phyloP scores from a whole-genome alignment of 2,113 vertebrate genomes.

The Phaetusa simplex region DNA sequence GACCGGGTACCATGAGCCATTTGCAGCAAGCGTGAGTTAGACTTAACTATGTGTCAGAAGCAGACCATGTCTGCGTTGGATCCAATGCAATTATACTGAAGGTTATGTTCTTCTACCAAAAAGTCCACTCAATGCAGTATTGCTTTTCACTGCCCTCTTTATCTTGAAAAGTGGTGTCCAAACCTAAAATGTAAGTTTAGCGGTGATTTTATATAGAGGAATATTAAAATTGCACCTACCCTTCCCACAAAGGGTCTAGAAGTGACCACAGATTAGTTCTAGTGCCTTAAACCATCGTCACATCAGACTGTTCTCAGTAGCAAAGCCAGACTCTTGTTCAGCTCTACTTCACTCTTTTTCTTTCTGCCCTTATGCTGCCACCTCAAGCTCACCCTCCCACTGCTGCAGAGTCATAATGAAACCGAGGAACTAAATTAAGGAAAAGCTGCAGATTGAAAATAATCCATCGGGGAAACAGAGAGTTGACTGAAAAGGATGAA shows the following conservation, averaged over 20 bases:
- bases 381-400: not conserved
- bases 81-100: not conserved
- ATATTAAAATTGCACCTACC: not conserved
- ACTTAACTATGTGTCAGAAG: not conserved
- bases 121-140: not conserved
- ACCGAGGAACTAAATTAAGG: not conserved
- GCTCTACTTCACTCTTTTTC: not conserved
- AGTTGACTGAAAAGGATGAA: not conserved
- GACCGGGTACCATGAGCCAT: not conserved
- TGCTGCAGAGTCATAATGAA: not conserved
- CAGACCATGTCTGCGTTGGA: not conserved
- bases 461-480: not conserved
- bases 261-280: not conserved
- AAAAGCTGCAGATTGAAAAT: not conserved
- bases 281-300: not conserved
- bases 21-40: not conserved
- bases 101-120: not conserved
- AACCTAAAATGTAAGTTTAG: not conserved
- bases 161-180: not conserved
- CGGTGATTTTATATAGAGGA: not conserved
- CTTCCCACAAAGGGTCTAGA: not conserved
- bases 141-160: not conserved
- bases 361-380: not conserved
- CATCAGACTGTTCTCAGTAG: not conserved
- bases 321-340: not conserved